phyloP scores from a whole-genome alignment of 1,140 invertebrate genomes.

The Drosophila virilis region DNA sequence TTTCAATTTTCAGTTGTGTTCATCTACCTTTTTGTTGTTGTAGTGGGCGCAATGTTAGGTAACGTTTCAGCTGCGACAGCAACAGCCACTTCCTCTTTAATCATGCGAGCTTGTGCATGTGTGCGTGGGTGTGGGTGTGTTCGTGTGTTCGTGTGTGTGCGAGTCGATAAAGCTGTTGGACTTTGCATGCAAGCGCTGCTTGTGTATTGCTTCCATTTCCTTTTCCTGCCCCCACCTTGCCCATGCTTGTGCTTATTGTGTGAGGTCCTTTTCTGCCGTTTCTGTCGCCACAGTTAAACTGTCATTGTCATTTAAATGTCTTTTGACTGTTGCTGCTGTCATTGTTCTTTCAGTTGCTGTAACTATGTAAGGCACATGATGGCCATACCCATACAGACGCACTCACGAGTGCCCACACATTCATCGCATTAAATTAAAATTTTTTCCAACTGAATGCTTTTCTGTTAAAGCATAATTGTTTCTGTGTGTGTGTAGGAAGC shows the following conservation, averaged over 20 bases:
- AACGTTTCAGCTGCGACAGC: conserved; percentile 26
- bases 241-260: conserved; percentile 19
- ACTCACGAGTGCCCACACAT: conserved; percentile 2
- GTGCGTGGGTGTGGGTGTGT: conserved; percentile 17
- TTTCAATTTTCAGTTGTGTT: conserved; percentile 66
- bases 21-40: conserved; percentile 22
- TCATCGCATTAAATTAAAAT: conserved; percentile 56
- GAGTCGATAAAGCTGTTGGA: conserved; percentile 74
- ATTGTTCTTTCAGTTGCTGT: conserved; percentile 31
- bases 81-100: conserved; percentile 50
- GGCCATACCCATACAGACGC: not conserved
- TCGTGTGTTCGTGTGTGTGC: conserved; percentile 10
- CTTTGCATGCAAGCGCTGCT: conserved; percentile 49
- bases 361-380: conserved; percentile 26
- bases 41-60: conserved; percentile 32
- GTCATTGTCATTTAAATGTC: conserved; percentile 82
- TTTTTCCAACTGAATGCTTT: conserved; percentile 31
- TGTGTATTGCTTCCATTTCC: conserved; percentile 9
- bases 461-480: conserved; percentile 7
- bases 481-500: not conserved
- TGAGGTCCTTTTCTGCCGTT: conserved; percentile 41
- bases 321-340: conserved; percentile 71
- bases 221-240: not conserved
- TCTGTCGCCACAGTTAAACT: conserved; percentile 61
- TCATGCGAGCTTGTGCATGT: conserved; percentile 15